These are phyloP conservation scores for Chloropsis cyanopogon DNA, from an alignment of 2,113 vertebrate genomes.

Conservation along the genomic window DNA sequence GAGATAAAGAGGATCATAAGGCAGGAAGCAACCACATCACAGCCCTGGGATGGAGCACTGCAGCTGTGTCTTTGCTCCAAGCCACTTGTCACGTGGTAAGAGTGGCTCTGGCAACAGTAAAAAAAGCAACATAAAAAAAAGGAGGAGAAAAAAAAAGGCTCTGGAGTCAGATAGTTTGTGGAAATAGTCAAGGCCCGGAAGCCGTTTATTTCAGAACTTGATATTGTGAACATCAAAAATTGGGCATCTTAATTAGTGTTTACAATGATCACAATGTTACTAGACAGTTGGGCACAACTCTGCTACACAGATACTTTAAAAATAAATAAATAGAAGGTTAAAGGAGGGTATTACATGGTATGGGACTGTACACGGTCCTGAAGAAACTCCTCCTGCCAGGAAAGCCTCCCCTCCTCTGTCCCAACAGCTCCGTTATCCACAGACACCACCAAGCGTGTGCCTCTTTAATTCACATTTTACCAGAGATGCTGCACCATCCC, in stretches of 20 bases:
- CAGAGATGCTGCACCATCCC: background rate
- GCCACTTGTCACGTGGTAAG: fast-evolving
- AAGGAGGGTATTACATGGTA: background rate
- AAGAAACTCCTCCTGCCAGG: conserved; percentile 18
- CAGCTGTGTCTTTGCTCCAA: background rate
- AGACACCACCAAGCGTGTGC: fast-evolving
- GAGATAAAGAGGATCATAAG: background rate
- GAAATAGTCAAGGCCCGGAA: conserved; percentile 55
- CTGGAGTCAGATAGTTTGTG: conserved; percentile 51
- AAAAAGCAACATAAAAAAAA: background rate
- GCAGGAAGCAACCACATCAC: background rate
- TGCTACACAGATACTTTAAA: conserved; percentile 37
- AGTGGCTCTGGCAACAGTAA: background rate
- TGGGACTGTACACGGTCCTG: conserved; percentile 36
- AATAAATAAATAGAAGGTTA: conserved; percentile 35
- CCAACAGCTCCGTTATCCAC: background rate
- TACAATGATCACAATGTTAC: conserved; percentile 62
- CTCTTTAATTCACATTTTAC: background rate
- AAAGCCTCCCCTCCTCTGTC: conserved; percentile 9
- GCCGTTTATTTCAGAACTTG: conserved; percentile 76
- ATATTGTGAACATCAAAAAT: conserved; percentile 28
- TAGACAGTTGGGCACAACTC: conserved; percentile 57
- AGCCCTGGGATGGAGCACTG: background rate
- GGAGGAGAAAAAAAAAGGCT: conserved; percentile 45
- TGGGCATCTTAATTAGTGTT: background rate